A percentile compares a stretch with the other conserved stretches of the same genome.
These are phyloP conservation scores for Coturnix japonica DNA, from an alignment of 2,113 vertebrate species.

Conservation along the genomic window DNA sequence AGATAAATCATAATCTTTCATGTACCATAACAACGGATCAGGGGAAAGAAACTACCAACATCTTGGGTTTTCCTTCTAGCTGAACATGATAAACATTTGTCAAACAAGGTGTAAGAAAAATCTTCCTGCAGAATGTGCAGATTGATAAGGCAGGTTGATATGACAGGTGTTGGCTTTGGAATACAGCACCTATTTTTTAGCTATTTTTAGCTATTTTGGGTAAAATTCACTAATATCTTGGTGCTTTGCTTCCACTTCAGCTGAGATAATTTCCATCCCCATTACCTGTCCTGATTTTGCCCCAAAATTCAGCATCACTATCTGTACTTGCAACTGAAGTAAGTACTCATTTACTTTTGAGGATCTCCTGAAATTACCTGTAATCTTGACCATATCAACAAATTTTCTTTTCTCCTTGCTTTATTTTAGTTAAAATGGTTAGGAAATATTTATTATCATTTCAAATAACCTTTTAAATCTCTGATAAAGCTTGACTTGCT, in stretches of 20 bases:
- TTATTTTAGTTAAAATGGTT: slow-evolving; percentile 29
- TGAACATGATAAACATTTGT: background rate
- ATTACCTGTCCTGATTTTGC: background rate
- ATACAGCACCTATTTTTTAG: background rate
- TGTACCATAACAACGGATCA: background rate
- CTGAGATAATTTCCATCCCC: background rate
- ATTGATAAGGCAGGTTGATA: background rate
- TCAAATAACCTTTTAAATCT: slow-evolving; percentile 37
- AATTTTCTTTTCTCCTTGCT: background rate
- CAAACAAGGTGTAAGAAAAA: background rate
- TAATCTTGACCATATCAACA: slow-evolving; percentile 15
- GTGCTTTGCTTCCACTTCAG: background rate
- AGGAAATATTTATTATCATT: slow-evolving; percentile 12
- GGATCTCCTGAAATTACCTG: background rate
- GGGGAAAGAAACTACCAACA: background rate
- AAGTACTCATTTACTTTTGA: slow-evolving; percentile 40
- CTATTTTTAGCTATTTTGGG: background rate
- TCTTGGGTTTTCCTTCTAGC: background rate
- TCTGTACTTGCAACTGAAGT: slow-evolving; percentile 1
- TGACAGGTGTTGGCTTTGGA: background rate
- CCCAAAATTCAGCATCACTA: background rate
- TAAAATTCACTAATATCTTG: background rate
- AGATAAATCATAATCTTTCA: background rate
- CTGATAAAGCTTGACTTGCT: slow-evolving; percentile 10
- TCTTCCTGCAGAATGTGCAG: background rate